phyloP scores from a whole-genome alignment of 2,113 vertebrate genomes.

The Cottus gobio region DNA sequence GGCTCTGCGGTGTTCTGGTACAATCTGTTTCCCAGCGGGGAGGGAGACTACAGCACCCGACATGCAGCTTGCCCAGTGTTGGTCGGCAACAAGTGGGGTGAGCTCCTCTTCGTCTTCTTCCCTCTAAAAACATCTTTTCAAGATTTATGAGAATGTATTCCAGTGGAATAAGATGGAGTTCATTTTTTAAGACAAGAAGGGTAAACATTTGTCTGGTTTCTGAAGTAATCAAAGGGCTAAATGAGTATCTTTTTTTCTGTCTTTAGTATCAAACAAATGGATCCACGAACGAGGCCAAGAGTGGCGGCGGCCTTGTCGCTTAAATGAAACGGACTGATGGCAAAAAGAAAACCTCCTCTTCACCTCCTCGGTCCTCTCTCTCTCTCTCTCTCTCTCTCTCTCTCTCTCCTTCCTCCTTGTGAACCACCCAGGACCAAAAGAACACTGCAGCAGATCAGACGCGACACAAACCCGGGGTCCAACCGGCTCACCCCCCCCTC shows the following conservation, averaged over 20 bases:
- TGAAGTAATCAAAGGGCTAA: neutral
- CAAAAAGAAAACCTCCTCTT: conserved; percentile 11
- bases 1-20: conserved; percentile 77
- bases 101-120: conserved; percentile 25
- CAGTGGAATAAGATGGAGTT: too few relatives aligned
- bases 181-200: neutral
- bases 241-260: conserved; percentile 4
- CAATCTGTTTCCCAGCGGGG: conserved; percentile 75
- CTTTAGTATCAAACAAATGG: conserved; percentile 98
- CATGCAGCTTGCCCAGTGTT: conserved; percentile 78
- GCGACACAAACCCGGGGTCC: conserved; percentile 30
- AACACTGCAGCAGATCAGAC: conserved; percentile 52
- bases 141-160: neutral
- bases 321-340: conserved; percentile 90
- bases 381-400: neutral
- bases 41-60: conserved; percentile 78
- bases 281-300: conserved; percentile 98
- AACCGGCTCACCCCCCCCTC: conserved; percentile 15
- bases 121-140: neutral
- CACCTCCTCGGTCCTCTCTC: neutral
- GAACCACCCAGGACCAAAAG: conserved; percentile 35
- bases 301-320: conserved; percentile 92
- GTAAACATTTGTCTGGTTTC: neutral
- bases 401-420: conserved; percentile 39
- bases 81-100: conserved; percentile 80